Base-by-base conservation (phyloP, 2,888 invertebrate genomes). In the Pristionchus arcanus region DNA sequence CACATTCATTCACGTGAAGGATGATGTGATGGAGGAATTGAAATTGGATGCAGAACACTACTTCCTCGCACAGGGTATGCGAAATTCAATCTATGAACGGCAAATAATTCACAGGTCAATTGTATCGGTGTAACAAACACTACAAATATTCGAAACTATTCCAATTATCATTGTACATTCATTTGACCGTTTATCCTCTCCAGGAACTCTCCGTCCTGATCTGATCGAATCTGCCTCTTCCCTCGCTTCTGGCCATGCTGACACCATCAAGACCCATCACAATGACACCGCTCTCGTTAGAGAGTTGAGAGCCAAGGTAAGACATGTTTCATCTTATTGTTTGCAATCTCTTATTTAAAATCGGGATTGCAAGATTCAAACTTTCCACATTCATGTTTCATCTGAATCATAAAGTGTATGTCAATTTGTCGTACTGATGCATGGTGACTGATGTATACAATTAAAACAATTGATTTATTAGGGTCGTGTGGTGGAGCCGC, bases 191-290 rank as follows among this genome's bases (percentile, higher is more conserved):
- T 49, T 49, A 9, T 3, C 25, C 49, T 28, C 21, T 90, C 0
- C 74, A 96, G 96, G 99, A 90, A 99, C 99, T 0, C 96, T 99
- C 31, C 96, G 99, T 95, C 99, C 99, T 71, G 99, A 99, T 96
- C 96, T 99, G 93, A 99, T 99, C 95, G 99, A 99, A 96, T 98
- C 98, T 28, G 99, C 99, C 15, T 92, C 92, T 87, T 96, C 96
- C 91, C 95, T 98, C 94, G 98, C 97, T 91, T 98, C 96, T 91
- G 95, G 96, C 94, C 97, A 97, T 96, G 99, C 99, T 0, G 98
- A 98, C 94, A 97, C 97, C 53, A 99, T 99, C 95, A 99, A 99
- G 96, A 99, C 99, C 49, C 99, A 99, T 96, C 99, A 99, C 96
- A 99, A 99, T 96, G 99, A 99, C 96, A 98, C 98, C 21, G 98